Evolutionary conservation across 2,113 vertebrate genomes (phyloP), one percentile per base, ranked within the genome.

Genomic region (Beaufortia kweichowensis): DNA sequence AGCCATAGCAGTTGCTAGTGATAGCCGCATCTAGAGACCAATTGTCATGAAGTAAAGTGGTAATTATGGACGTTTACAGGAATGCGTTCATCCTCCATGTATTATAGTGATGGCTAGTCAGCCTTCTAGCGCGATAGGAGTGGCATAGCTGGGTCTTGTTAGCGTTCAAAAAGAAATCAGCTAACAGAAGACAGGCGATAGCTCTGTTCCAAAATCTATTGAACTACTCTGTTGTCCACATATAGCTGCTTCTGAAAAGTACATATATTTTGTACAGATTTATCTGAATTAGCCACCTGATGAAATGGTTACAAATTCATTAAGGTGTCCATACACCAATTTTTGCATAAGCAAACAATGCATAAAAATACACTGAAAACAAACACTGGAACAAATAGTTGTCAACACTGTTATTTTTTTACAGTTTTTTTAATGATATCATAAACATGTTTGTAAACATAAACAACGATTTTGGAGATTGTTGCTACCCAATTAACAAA

Each of bases 21-120:
- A 65, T 93, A 93, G 94, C 92, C 94, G 92, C 91, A 90, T 92
- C 92, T 91, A 85, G 92, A 90, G 88, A 93, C 93, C 83, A 94
- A 64, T 74, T 65, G 93, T 94, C 94, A 94, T 94, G 93, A 93
- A 94, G 92, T 94, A 94, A 94, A 93, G 91, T 88, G 85, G 92
- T 92, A 94, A 94, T 95, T 95, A 94, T 92, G 92, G 91, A 91
- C 89, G 90, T 94, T 95, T 95, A 94, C 93, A 90, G 78, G 59
- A 91, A 84, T 88, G 88, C 89, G 48, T 56, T 77, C 76, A 59
- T 89, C 80, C 78, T 83, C 84, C 75, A 78, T 83, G 86, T 88
- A 87, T 89, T 81, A 74, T 76, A 66, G 72, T 70, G 66, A 60
- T 41, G 75, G 77, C 75, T 82, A 79, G 81, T 29, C 19, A 76